phyloP scores from a whole-genome alignment of 2,888 invertebrate genomes.

The Lampropteryx suffumata region DNA sequence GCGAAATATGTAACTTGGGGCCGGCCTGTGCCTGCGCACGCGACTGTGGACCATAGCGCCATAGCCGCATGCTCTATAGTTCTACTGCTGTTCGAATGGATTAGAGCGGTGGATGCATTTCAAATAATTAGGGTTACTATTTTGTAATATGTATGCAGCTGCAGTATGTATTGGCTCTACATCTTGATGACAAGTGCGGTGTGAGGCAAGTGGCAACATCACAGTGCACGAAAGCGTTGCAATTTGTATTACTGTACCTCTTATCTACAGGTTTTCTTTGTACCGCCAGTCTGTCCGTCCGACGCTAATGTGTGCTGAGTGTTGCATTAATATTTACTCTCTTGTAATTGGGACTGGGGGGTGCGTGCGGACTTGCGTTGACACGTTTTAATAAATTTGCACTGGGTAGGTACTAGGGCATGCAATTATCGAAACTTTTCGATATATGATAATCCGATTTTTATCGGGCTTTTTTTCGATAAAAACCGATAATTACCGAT shows the following conservation, averaged over 20 bases:
- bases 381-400: too few relatives aligned
- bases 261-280: conserved; percentile 17
- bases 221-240: conserved; percentile 5
- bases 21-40: neutral
- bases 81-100: too few relatives aligned
- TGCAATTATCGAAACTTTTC: too few relatives aligned
- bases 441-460: too few relatives aligned
- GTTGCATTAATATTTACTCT: conserved; percentile 45
- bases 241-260: conserved; percentile 15
- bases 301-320: conserved; percentile 39
- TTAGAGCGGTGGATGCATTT: too few relatives aligned
- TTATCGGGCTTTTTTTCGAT: too few relatives aligned
- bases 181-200: neutral
- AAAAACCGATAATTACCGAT: too few relatives aligned
- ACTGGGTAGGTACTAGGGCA: too few relatives aligned
- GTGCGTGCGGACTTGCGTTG: too few relatives aligned
- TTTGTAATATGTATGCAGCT: neutral
- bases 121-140: conserved; percentile 11
- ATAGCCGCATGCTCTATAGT: neutral
- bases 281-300: conserved; percentile 21
- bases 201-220: neutral
- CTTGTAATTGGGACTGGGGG: neutral
- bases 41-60: neutral
- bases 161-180: conserved; percentile 4
- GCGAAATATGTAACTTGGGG: too few relatives aligned